These are phyloP conservation scores for Emesis furor DNA, from an alignment of 2,888 invertebrate species.

Conservation along the genomic window DNA sequence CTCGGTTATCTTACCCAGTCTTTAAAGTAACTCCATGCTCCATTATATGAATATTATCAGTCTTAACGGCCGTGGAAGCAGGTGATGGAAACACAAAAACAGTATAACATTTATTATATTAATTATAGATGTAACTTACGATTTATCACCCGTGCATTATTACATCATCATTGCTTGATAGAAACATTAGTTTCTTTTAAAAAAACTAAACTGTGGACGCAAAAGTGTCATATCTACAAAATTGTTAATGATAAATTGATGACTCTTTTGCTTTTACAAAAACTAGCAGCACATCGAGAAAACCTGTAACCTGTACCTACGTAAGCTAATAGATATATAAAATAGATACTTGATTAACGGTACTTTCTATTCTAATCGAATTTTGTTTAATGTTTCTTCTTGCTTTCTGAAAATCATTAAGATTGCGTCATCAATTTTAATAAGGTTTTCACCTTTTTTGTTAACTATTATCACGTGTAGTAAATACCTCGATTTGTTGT, in stretches of 20 bases:
- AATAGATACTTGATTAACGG: background rate
- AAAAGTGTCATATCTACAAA: background rate
- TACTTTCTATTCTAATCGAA: constrained; percentile 18
- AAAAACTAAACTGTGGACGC: background rate
- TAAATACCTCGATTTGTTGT: background rate
- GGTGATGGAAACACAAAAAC: too few species aligned
- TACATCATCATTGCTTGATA: background rate
- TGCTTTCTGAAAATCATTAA: background rate
- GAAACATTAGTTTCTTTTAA: background rate
- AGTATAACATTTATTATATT: too few species aligned
- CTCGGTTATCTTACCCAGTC: too few species aligned
- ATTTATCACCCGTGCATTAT: too few species aligned
- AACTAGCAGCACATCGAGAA: background rate
- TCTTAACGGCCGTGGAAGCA: too few species aligned
- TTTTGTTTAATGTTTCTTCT: background rate
- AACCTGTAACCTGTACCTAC: background rate
- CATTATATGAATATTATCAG: too few species aligned
- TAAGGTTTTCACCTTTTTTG: background rate
- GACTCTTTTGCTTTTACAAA: background rate
- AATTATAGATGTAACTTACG: too few species aligned
- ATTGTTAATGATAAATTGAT: background rate
- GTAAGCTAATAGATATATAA: background rate
- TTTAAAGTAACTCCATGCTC: too few species aligned
- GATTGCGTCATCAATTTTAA: background rate
- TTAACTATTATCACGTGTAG: background rate